These are phyloP conservation scores for Aspidiotus destructor DNA, from an alignment of 2,888 invertebrate genomes.

Conservation along the genomic window DNA sequence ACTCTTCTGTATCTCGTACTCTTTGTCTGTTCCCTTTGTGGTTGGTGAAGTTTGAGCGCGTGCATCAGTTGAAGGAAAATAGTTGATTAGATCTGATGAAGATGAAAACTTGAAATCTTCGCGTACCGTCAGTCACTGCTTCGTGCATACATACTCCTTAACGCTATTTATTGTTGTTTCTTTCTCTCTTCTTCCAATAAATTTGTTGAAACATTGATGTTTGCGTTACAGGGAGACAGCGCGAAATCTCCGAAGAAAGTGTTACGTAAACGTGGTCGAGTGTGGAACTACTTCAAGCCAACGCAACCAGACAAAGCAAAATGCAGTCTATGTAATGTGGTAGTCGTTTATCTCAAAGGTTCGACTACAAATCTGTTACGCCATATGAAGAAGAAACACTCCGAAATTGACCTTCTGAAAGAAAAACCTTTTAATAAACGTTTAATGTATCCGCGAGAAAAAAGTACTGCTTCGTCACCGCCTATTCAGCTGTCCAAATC, in stretches of 20 bases:
- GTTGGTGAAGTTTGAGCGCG: too few relatives aligned
- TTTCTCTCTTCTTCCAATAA: too few relatives aligned
- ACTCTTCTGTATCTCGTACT: too few relatives aligned
- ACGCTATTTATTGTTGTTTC: too few relatives aligned
- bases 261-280: slow-evolving; percentile 24
- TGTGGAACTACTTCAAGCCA: slow-evolving; percentile 27
- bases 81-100: too few relatives aligned
- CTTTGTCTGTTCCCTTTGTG: too few relatives aligned
- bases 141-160: too few relatives aligned
- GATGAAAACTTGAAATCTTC: too few relatives aligned
- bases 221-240: neutral
- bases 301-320: slow-evolving; percentile 15
- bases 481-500: neutral
- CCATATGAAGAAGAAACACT: slow-evolving; percentile 26
- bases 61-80: too few relatives aligned
- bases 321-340: slow-evolving; percentile 11
- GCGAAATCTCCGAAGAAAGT: neutral
- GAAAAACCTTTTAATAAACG: slow-evolving; percentile 24
- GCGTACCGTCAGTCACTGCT: too few relatives aligned
- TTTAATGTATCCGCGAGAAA: slow-evolving; percentile 10
- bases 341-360: slow-evolving; percentile 24
- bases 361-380: slow-evolving; percentile 22
- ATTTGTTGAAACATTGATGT: too few relatives aligned
- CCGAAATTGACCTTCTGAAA: slow-evolving; percentile 14
- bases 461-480: neutral